Base-by-base conservation (phyloP, 2,888 invertebrate species). In the Toxonevra muliebris region DNA sequence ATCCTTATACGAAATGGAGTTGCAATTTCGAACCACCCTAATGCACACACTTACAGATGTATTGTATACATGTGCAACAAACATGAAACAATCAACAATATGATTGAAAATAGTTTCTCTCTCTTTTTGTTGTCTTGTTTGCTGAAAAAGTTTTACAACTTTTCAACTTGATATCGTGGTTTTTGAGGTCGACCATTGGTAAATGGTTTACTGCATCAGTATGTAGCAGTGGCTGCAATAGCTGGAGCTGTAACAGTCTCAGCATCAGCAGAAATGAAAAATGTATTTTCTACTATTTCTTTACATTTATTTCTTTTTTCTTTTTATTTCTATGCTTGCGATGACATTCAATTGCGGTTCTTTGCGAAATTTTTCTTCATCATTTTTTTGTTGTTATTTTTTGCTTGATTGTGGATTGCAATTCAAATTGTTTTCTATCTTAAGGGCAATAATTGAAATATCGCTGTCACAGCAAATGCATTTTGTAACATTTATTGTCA, bases 191-290 rank as follows among this genome's bases (percentile, higher is more conserved):
- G n/a, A 15, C 8, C 15, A 3, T 48, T 48, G 13, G n/a, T 48
- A n/a, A 48, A 48, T 41, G 50, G 50, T 40, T 42, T n/a, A 41
- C 11, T 9, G 50, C 17, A 41, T n/a, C 54, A 30, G 62, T 11
- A 62, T 73, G 11, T 17, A 30, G 69, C 57, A 72, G 11, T 17
- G 20, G 69, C 57, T 76, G 76, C 20, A 68, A 71, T 61, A 4
- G 50, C 50, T 48, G 50, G 50, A 13, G 15, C 13, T 48, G 4
- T 48, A 48, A 4, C 50, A 48, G 50, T 15, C 2, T 2, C 50
- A 48, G 8, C 50, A 48, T 13, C 50, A n/a, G 50, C 50, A 48
- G 15, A 15, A 48, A n/a, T 48, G 50, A 2, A 48, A 48, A 48
- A 17, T n/a, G 54, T 1, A 8, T 5, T 54, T 54, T 54, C 8